Evolutionary conservation across 2,797 vertebrate genomes (phyloP), one percentile per base, ranked within the genome.

Genomic region (Eulemur mongoz): DNA sequence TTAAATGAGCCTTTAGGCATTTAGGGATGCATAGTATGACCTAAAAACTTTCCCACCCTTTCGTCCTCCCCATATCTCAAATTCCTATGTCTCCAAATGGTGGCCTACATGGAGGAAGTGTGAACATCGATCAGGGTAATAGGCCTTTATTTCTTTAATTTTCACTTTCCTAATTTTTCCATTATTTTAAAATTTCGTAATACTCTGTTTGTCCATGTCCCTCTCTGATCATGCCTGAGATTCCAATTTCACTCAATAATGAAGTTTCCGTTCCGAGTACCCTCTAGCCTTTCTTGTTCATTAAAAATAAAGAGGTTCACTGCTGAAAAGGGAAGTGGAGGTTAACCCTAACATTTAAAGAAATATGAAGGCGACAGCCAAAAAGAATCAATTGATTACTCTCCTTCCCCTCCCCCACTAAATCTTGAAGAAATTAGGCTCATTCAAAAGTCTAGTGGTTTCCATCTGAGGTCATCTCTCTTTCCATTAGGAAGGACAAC

Each of bases 291-390:
- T 65, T 63, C 61, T 50, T 50, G 32, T 52, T 72, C 17, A 22
- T 52, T 48, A 45, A 87, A 70, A 61, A 48, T 32, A 50, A 79
- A 63, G 30, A 52, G 7, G 11, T 54, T 9, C 67, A n/a, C 15
- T 7, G 1, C 18, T 89, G 14, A n/a, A 86, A 95, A 90, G 14
- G 57, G 38, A 90, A 79, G 14, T n/a, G 70, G 23, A 32, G 30
- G 27, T 43, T 65, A 79, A 89, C 38, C 9, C 6, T 72, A 48
- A 67, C 84, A 76, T 12, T 80, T 59, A 59, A 93, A 93, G 38
- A 80, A 79, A 90, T 25, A 20, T 27, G 2, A n/a, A 30, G 18
- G 38, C 2, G 63, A 91, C 3, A 69, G 27, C 1, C 12, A 81
- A 45, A 81, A 59, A 40, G 15, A 73, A 80, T 9, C 18, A 73